Base-by-base conservation (phyloP, 2,888 invertebrate species). In the Acleris sparsana region DNA sequence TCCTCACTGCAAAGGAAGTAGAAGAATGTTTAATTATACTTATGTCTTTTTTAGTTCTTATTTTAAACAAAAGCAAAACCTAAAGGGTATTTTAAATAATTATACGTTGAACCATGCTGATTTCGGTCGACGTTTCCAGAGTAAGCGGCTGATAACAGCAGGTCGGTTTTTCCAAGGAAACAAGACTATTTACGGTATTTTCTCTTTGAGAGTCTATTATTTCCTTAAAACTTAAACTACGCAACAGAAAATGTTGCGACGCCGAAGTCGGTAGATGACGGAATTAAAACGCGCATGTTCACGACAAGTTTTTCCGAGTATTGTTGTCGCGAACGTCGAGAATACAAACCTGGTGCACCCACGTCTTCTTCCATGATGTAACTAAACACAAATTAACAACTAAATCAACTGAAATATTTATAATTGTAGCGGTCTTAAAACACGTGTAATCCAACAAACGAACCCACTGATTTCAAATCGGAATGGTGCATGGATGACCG, bases 361-460 rank as follows among this genome's bases (percentile, higher is more conserved):
- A 74, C 74, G 67, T 86, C 87, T 74, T 88, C 88, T 58, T 89
- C 89, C 91, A 91, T 91, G 55, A 53, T 76, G 75, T n/a, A 69
- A 65, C 56, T 51, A 60, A 62, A 62, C 58, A 22, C 68, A 62
- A 74, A 70, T 67, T 11, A 57, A 7, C 25, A 57, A 46, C 22
- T 57, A 57, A 11, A 20, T 25, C 74, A 68, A 72, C 62, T 70
- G 64, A 63, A 20, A 69, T 69, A 71, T 69, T 65, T 61, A 70
- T 60, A 64, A 62, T 74, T 71, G 43, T 70, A 78, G 78, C 75
- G 66, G 71, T 69, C 74, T 72, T 55, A 71, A 33, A 82, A 84
- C 89, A 90, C 89, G 89, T 90, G 90, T 75, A 76, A 73, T 63
- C 58, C 51, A 60, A 67, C 75, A 76, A 73, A 66, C 58, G 55